Base-by-base conservation (phyloP, 2,888 invertebrate genomes). In the Aporophyla nigra region DNA sequence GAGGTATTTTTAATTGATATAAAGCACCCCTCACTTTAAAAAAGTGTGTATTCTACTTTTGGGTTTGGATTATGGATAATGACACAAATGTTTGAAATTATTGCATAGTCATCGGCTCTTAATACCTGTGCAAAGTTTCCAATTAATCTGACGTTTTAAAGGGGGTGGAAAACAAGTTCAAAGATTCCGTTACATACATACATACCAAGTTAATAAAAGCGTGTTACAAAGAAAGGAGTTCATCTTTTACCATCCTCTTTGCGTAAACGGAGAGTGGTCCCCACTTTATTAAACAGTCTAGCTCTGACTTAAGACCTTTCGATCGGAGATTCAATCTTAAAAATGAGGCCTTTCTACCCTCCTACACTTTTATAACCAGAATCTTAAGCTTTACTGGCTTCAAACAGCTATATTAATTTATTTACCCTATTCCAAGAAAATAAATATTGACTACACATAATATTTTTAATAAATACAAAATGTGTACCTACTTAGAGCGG, bases 391-490 rank as follows among this genome's bases (percentile, higher is more conserved):
- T 78, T 40, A 63, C 27, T 78, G 46, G 16, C 70, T 65, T 68
- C 67, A 78, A 69, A 65, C 9, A 65, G 53, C 46, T 56, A 33
- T 27, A 58, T 78, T 79, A 46, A 74, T 71, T 49, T 62, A 75
- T 65, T 84, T 65, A 56, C 43, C 43, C 7, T 46, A 2, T 56
- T 58, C 43, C 27, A 27, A 72, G 40, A 74, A 85, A 76, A 65
- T 56, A 72, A 62, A 87, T 71, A 78, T 72, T 72, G 19, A 61
- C 68, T 73, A 68, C 27, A 72, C 21, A 74, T 72, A 59, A 66
- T 72, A 59, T 68, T 78, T 73, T 66, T 70, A 61, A 74, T 80
- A 76, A 72, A 76, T 80, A 68, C 43, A 65, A 75, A 78, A 72
- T 72, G 62, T 59, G 61, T 74, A 71, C 56, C 40, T 63, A 74